Conservation (phyloP, 2,888 invertebrate species). For the Asteroscopus sphinx region DNA sequence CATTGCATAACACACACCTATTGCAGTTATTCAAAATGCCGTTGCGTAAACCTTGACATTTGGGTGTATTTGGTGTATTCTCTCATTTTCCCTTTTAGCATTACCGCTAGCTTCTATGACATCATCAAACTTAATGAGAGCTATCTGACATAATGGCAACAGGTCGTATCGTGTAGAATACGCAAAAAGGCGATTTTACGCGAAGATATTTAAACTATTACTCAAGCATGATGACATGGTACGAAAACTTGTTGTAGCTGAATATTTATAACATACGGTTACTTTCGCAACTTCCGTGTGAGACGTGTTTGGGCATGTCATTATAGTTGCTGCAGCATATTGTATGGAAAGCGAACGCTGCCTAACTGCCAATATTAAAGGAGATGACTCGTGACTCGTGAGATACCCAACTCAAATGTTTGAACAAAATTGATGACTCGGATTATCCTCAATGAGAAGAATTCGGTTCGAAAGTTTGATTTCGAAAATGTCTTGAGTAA, state of each 20-base stretch:
- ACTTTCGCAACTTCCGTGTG: slow-evolving; percentile 73
- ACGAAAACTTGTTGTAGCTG: slow-evolving; percentile 67
- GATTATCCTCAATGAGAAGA: slow-evolving; percentile 6
- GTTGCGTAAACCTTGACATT: slow-evolving; percentile 85
- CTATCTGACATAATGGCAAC: slow-evolving; percentile 42
- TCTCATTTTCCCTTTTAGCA: slow-evolving; percentile 67
- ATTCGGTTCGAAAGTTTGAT: slow-evolving; percentile 30
- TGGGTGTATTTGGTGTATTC: slow-evolving; percentile 54
- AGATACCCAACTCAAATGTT: slow-evolving; percentile 44
- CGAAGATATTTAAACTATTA: slow-evolving; percentile 53
- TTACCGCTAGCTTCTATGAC: slow-evolving; percentile 27
- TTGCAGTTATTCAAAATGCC: slow-evolving; percentile 72
- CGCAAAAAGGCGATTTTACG: slow-evolving; percentile 54
- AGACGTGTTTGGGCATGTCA: slow-evolving; percentile 68
- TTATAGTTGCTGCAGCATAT: slow-evolving; percentile 58
- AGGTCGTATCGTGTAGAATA: slow-evolving; percentile 8
- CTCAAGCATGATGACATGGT: slow-evolving; percentile 58
- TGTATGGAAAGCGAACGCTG: slow-evolving; percentile 49
- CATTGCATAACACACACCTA: slow-evolving; percentile 78
- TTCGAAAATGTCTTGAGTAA: not conserved
- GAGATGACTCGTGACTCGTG: slow-evolving; percentile 24
- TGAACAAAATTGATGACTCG: slow-evolving; percentile 25
- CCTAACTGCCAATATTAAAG: slow-evolving; percentile 24
- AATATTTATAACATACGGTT: slow-evolving; percentile 74
- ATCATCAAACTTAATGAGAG: slow-evolving; percentile 39